These are phyloP conservation scores for Athalia circularis DNA, from an alignment of 2,888 invertebrate species.

Conservation along the genomic window DNA sequence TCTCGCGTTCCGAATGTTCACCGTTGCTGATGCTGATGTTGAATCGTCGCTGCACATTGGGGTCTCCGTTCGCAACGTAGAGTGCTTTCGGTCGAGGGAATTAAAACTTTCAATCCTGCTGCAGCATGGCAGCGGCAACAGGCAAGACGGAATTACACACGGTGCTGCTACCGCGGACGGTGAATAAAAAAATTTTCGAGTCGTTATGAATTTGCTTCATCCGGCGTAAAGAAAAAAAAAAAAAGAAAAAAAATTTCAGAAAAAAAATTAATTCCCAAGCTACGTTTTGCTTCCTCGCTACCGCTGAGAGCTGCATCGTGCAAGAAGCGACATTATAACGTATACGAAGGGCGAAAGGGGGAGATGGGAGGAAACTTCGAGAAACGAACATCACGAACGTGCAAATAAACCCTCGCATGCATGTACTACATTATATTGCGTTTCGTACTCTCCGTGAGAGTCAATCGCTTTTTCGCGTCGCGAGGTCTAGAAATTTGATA, in stretches of 20 bases:
- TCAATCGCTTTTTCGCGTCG: no score
- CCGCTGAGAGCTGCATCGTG: not conserved
- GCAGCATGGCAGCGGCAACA: not conserved
- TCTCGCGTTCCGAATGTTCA: not conserved
- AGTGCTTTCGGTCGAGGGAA: conserved; percentile 9
- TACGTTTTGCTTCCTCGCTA: not conserved
- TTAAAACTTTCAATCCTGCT: conserved; percentile 40
- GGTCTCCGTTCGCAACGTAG: conserved; percentile 15
- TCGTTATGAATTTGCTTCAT: conserved; percentile 45
- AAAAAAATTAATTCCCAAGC: conserved; percentile 39
- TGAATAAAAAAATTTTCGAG: conserved; percentile 28
- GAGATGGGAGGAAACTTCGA: not conserved
- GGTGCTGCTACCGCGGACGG: not conserved
- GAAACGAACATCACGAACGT: conserved; percentile 38
- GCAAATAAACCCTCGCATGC: conserved; percentile 30
- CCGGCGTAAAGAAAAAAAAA: conserved; percentile 9
- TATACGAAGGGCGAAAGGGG: not conserved
- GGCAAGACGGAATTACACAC: conserved; percentile 24
- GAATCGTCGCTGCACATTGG: not conserved
- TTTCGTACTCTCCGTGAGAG: no score
- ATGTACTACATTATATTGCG: no score
- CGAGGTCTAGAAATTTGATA: no score
- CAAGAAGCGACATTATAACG: conserved; percentile 43
- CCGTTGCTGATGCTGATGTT: not conserved
- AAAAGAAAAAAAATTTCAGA: not conserved